Conservation (phyloP, 2,797 vertebrate species). For the Chiloscyllium punctatum region DNA sequence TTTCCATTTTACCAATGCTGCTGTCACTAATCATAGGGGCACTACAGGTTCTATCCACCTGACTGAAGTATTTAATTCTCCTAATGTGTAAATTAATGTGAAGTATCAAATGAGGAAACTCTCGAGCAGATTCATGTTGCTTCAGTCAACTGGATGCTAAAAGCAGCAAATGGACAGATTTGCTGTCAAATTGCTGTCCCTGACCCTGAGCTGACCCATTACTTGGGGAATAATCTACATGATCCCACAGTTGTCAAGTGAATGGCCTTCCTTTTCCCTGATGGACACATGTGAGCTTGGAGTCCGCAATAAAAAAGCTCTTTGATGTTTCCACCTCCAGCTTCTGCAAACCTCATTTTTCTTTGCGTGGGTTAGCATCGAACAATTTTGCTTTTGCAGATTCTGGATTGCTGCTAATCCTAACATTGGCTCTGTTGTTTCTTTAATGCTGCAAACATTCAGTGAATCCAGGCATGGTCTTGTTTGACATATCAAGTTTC, state of each 20-base stretch:
- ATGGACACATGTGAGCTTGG: slow-evolving; percentile 10
- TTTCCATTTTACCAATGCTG: not conserved
- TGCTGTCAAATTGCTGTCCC: not conserved
- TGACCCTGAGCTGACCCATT: not conserved
- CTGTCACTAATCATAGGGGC: not conserved
- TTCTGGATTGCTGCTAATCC: not conserved
- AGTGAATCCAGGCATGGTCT: not conserved
- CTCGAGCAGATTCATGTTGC: not conserved
- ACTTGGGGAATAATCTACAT: not conserved
- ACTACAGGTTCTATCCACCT: not conserved
- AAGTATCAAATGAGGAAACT: not conserved
- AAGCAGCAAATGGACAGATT: not conserved
- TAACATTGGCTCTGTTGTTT: not conserved
- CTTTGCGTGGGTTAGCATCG: not conserved
- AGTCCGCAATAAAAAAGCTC: not conserved
- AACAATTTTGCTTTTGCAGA: not conserved
- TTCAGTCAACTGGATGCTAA: not conserved
- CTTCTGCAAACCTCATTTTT: not conserved
- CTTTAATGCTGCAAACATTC: not conserved
- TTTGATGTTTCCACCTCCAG: not conserved
- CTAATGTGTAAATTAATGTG: not conserved
- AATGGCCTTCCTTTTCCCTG: not conserved
- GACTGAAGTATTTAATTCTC: not conserved
- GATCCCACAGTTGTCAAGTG: not conserved
- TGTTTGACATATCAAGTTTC: not conserved